Conservation (phyloP, 2,113 vertebrate species). For the Formicarius rufipectus region DNA sequence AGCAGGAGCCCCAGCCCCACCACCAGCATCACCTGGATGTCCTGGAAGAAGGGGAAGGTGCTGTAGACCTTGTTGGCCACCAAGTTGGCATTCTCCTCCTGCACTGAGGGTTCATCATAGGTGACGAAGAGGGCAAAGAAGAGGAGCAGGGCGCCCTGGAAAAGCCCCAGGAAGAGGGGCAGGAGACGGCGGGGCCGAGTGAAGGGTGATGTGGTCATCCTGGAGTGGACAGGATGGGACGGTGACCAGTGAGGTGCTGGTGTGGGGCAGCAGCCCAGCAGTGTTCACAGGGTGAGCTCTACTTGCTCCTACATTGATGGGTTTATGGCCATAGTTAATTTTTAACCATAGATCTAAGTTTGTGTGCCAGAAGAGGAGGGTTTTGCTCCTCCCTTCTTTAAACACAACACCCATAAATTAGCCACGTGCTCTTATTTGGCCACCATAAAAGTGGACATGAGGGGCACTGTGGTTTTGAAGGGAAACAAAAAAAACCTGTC, state of each 20-base stretch:
- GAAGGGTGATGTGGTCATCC: neutral
- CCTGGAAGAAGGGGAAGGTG: slow-evolving; percentile 81
- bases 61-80: slow-evolving; percentile 69
- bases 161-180: slow-evolving; percentile 72
- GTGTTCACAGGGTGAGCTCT: fast-evolving
- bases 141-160: slow-evolving; percentile 71
- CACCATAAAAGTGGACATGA: neutral
- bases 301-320: fast-evolving
- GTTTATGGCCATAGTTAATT: neutral
- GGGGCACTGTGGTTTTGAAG: neutral
- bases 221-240: neutral
- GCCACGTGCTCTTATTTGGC: neutral
- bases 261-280: neutral
- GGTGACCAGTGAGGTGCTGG: neutral
- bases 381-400: neutral
- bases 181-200: slow-evolving; percentile 57
- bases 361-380: neutral
- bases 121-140: slow-evolving; percentile 78
- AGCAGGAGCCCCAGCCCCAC: slow-evolving; percentile 84
- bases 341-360: neutral
- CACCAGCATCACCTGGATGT: slow-evolving; percentile 86
- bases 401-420: neutral
- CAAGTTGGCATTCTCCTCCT: slow-evolving; percentile 50
- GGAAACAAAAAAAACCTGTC: neutral
- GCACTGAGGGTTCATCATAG: slow-evolving; percentile 68